A percentile compares a stretch with the other conserved stretches of the same genome.
Conservation (phyloP, 2,797 vertebrate species). For the Lutjanus campechanus region DNA sequence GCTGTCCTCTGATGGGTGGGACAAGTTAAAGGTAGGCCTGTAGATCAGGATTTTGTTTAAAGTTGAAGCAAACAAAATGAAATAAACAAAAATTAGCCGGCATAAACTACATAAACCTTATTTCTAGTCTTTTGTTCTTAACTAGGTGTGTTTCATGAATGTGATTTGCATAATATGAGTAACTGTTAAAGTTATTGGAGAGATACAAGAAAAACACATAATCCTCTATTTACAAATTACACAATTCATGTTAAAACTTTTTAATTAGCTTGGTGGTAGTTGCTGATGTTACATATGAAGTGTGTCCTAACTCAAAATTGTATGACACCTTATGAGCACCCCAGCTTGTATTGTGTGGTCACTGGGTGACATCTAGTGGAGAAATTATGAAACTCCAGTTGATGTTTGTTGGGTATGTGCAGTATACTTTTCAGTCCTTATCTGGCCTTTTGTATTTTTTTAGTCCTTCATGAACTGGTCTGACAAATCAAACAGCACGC, state of each 20-base stretch:
- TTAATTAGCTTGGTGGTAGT: background rate
- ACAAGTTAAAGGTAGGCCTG: background rate
- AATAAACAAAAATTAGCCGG: background rate
- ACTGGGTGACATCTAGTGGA: constrained; percentile 80
- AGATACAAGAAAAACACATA: background rate
- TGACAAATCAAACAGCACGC: background rate
- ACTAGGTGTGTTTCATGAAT: background rate
- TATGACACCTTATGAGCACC: background rate
- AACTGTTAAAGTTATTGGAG: background rate
- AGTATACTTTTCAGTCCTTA: background rate
- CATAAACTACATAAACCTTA: background rate
- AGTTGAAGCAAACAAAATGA: background rate
- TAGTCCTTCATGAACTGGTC: background rate
- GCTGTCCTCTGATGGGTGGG: background rate
- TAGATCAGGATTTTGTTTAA: background rate
- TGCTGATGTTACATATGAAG: background rate
- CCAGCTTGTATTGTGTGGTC: constrained; percentile 52
- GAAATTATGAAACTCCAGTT: background rate
- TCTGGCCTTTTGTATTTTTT: background rate
- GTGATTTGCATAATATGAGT: background rate
- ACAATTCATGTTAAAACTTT: background rate
- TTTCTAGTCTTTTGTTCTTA: background rate
- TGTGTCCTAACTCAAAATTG: constrained; percentile 25
- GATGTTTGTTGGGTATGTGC: accelerated
- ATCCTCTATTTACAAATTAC: background rate